Conservation (phyloP, 2,888 invertebrate genomes). For the Melanophora roralis region DNA sequence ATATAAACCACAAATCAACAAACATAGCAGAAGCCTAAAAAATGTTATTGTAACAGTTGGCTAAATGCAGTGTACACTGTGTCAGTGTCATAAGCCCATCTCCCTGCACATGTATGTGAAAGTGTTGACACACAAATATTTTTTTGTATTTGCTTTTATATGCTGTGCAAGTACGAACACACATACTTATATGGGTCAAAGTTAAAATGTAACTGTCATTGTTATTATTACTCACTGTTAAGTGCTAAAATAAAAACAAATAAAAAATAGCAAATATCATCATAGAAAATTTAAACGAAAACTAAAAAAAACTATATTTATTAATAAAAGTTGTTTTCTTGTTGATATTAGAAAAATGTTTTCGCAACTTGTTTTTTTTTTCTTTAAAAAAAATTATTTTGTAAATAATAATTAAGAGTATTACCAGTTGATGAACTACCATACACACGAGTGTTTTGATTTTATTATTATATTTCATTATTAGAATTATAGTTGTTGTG, state of each 20-base stretch:
- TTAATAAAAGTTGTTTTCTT: conserved; percentile 11
- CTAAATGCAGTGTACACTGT: conserved; percentile 43
- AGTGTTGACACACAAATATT: neutral
- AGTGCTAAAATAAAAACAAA: neutral
- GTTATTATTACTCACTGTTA: neutral
- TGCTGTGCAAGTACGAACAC: conserved; percentile 6
- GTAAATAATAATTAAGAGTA: too few relatives aligned
- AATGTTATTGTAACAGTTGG: conserved; percentile 48
- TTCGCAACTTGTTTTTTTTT: too few relatives aligned
- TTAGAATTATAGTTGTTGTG: too few relatives aligned
- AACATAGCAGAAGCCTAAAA: conserved; percentile 37
- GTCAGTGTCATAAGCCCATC: too few relatives aligned
- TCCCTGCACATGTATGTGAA: neutral
- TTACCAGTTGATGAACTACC: too few relatives aligned
- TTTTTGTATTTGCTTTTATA: neutral
- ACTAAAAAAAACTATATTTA: conserved; percentile 12
- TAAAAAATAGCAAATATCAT: neutral
- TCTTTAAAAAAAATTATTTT: too few relatives aligned
- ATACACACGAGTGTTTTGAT: too few relatives aligned
- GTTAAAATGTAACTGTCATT: conserved; percentile 44
- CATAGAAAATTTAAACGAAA: conserved; percentile 16
- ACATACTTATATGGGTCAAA: conserved; percentile 44
- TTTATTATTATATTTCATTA: too few relatives aligned
- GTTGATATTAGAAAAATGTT: neutral
- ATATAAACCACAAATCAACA: conserved; percentile 25